These are phyloP conservation scores for Atethmia centrago DNA, from an alignment of 2,888 invertebrate genomes.

Conservation along the genomic window DNA sequence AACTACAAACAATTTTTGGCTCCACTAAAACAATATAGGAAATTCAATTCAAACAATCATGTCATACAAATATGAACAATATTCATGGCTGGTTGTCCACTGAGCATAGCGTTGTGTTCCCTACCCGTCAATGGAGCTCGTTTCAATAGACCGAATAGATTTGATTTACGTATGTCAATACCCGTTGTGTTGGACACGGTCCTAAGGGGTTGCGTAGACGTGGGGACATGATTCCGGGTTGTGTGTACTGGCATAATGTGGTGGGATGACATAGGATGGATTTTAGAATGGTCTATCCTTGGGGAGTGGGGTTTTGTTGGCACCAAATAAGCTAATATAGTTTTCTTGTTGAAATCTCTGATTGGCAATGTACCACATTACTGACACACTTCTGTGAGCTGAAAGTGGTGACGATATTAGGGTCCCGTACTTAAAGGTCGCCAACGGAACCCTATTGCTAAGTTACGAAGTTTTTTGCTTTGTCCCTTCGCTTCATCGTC, in stretches of 20 bases:
- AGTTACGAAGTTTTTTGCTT: not conserved
- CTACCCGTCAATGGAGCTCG: conserved; percentile 59
- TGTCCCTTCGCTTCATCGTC: not conserved
- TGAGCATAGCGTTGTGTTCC: conserved; percentile 42
- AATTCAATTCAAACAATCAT: conserved; percentile 55
- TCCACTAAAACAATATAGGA: conserved; percentile 33
- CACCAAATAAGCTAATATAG: too few relatives aligned
- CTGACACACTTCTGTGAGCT: not conserved
- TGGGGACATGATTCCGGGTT: conserved; percentile 29
- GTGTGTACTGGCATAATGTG: conserved; percentile 20
- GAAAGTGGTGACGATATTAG: not conserved
- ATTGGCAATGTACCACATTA: not conserved
- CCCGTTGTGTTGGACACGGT: conserved; percentile 53
- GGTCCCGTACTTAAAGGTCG: not conserved
- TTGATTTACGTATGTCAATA: conserved; percentile 75
- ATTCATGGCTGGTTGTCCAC: conserved; percentile 52
- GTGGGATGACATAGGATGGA: not conserved
- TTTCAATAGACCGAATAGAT: conserved; percentile 71
- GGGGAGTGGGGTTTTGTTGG: conserved; percentile 1
- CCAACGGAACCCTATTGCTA: too few relatives aligned
- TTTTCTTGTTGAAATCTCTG: not conserved
- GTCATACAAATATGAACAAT: conserved; percentile 48
- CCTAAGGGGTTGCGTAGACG: conserved; percentile 47
- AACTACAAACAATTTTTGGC: conserved; percentile 17
- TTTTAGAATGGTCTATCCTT: not conserved